A percentile compares a stretch with the other conserved stretches of the same genome.
These are phyloP conservation scores for Pungitius pungitius DNA, from an alignment of 2,113 vertebrate species.

Conservation along the genomic window DNA sequence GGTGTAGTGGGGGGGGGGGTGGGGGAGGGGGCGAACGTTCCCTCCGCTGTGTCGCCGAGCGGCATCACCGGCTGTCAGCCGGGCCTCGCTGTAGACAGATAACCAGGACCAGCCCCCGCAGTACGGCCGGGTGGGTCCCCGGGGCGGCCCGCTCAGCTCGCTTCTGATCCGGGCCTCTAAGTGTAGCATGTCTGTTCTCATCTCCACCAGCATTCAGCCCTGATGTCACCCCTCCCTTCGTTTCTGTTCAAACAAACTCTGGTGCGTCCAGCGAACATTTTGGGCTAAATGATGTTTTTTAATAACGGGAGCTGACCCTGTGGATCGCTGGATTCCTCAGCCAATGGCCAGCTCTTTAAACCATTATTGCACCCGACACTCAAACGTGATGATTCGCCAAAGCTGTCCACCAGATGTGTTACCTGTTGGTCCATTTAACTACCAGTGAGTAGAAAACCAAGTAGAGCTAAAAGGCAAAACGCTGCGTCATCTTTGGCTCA, in stretches of 20 bases:
- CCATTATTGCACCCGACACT: no score
- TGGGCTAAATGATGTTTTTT: not conserved
- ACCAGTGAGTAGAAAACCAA: not conserved
- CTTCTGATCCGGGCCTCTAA: not conserved
- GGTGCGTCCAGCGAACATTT: no score
- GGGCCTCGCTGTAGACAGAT: constrained; percentile 45
- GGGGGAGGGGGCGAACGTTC: constrained; percentile 45
- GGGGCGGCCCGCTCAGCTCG: not conserved
- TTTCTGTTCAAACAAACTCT: not conserved
- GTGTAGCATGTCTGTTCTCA: not conserved
- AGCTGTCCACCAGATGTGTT: not conserved
- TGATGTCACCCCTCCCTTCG: no score
- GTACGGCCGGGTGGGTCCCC: constrained; percentile 31
- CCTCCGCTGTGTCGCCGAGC: constrained; percentile 30
- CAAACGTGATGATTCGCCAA: not conserved
- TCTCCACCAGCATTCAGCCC: not conserved
- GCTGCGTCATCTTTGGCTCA: not conserved
- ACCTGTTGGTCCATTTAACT: not conserved
- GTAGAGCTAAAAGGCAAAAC: not conserved
- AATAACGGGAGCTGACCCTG: not conserved
- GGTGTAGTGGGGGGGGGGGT: not conserved
- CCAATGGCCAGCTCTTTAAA: not conserved
- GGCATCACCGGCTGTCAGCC: constrained; percentile 41
- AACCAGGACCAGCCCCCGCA: constrained; percentile 32
- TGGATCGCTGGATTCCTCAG: no score